Conservation (phyloP, 2,888 invertebrate species). For the Helleia helle region DNA sequence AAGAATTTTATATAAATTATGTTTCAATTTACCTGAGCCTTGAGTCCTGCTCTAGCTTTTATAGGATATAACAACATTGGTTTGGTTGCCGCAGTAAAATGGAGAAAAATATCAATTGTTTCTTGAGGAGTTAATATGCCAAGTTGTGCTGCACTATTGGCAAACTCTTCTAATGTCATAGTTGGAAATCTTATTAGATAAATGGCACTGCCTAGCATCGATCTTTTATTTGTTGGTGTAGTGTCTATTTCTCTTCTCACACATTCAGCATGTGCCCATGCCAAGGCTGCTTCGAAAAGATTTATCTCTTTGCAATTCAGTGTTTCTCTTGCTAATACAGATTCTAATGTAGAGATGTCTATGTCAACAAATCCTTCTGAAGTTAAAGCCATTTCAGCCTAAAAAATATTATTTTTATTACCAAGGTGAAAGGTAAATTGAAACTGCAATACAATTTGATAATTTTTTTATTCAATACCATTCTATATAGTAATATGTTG, state of each 20-base stretch:
- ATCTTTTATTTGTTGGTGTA: constrained; percentile 85
- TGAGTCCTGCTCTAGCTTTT: constrained; percentile 88
- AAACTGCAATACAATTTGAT: constrained; percentile 75
- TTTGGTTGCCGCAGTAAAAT: constrained; percentile 93
- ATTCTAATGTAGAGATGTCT: constrained; percentile 93
- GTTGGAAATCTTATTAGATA: constrained; percentile 94
- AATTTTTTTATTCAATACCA: constrained; percentile 51
- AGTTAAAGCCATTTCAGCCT: constrained; percentile 96
- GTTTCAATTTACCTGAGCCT: constrained; percentile 80
- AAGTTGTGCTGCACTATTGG: constrained; percentile 94
- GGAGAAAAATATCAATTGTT: constrained; percentile 94
- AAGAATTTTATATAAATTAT: constrained; percentile 3
- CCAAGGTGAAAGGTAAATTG: constrained; percentile 40
- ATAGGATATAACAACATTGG: constrained; percentile 88
- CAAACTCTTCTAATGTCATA: constrained; percentile 92
- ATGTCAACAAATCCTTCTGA: constrained; percentile 98
- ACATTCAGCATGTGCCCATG: constrained; percentile 96
- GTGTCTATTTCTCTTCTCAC: constrained; percentile 86
- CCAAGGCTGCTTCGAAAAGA: constrained; percentile 90
- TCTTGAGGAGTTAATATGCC: constrained; percentile 94
- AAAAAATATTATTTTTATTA: constrained; percentile 34
- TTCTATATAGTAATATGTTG: constrained; percentile 29
- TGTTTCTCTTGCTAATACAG: constrained; percentile 93
- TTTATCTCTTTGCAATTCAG: constrained; percentile 95
- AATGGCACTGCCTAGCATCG: constrained; percentile 83